Conservation (phyloP, 2,888 invertebrate species). For the Parapristionchus giblindavisi region DNA sequence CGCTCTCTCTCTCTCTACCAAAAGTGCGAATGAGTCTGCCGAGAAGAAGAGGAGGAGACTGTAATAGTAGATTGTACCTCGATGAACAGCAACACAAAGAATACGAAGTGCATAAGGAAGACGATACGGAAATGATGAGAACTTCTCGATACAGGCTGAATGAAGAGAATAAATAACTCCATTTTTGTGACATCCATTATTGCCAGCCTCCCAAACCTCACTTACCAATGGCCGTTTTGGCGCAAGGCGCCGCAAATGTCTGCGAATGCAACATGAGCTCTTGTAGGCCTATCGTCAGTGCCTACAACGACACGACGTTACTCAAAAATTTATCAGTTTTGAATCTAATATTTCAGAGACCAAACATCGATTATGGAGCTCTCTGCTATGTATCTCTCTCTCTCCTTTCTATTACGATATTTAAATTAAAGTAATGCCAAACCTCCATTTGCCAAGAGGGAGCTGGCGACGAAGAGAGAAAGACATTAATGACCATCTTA, state of each 20-base stretch:
- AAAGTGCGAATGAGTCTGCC: neutral
- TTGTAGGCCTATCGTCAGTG: constrained; percentile 24
- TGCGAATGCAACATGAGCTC: constrained; percentile 27
- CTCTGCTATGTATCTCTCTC: neutral
- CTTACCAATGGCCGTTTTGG: constrained; percentile 18
- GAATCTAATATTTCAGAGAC: neutral
- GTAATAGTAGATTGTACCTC: constrained; percentile 28
- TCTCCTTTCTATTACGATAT: neutral
- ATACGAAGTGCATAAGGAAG: constrained; percentile 41
- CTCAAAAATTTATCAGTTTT: neutral
- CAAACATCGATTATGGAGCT: neutral
- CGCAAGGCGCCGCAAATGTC: constrained; percentile 9
- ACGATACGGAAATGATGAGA: constrained; percentile 25
- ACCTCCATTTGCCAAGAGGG: constrained; percentile 35
- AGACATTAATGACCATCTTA: constrained; percentile 33
- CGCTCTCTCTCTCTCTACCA: neutral
- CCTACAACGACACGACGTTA: neutral
- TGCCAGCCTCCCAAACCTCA: neutral
- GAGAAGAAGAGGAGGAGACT: no score
- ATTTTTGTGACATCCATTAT: neutral
- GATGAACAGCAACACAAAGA: constrained; percentile 36
- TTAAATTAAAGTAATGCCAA: neutral
- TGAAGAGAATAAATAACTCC: neutral
- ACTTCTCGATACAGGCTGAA: constrained; percentile 41
- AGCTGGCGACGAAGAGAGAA: constrained; percentile 26